A percentile compares a stretch with the other conserved stretches of the same genome.
phyloP scores from a whole-genome alignment of 2,797 vertebrate species.

The Xenops minutus region DNA sequence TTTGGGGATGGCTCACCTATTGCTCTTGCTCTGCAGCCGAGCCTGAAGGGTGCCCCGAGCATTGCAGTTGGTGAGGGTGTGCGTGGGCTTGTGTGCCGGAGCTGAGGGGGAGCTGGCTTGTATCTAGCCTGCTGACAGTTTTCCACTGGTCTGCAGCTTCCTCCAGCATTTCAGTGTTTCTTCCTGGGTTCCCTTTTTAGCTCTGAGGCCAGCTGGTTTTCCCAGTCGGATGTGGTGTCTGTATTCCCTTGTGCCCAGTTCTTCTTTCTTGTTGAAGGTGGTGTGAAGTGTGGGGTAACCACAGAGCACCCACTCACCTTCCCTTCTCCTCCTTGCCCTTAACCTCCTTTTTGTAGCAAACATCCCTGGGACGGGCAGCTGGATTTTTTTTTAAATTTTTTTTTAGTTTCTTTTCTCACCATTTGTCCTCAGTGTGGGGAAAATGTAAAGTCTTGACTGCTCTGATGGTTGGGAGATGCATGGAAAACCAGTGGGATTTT shows the following conservation, averaged over 20 bases:
- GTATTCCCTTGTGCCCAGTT: not conserved
- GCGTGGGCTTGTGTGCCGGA: not conserved
- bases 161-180: not conserved
- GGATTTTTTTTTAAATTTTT: not conserved
- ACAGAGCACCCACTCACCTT: not conserved
- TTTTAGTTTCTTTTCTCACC: not conserved
- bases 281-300: not conserved
- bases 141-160: not conserved
- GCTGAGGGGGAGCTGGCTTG: not conserved
- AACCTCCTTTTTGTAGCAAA: not conserved
- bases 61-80: not conserved
- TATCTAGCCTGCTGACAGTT: not conserved
- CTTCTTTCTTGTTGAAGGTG: not conserved
- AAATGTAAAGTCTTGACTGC: not conserved
- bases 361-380: not conserved
- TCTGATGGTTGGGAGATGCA: not conserved
- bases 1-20: not conserved
- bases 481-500: not conserved
- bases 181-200: not conserved
- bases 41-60: not conserved
- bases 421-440: not conserved
- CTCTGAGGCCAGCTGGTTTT: not conserved
- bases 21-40: rapidly evolving
- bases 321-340: not conserved
- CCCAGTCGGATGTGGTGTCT: not conserved